These are phyloP conservation scores for Phalacrocorax pelagicus DNA, from an alignment of 2,113 vertebrate genomes.

Conservation along the genomic window DNA sequence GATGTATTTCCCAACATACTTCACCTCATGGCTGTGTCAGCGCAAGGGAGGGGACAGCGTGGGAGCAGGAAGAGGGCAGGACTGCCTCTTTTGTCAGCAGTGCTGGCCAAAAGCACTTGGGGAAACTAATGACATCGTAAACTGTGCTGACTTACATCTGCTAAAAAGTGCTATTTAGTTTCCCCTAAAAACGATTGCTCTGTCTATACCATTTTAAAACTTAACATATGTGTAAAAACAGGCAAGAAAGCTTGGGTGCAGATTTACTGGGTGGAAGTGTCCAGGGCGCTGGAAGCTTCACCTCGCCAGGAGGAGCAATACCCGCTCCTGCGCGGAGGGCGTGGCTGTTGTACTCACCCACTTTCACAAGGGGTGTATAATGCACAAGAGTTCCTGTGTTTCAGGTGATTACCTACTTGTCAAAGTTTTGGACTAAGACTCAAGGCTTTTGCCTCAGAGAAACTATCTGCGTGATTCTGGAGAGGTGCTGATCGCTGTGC, in stretches of 20 bases:
- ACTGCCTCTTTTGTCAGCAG: slow-evolving; percentile 14
- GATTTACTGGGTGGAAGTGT: background rate
- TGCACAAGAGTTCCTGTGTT: background rate
- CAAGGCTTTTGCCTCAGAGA: background rate
- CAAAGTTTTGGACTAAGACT: background rate
- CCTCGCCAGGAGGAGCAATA: background rate
- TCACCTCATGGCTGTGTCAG: slow-evolving; percentile 35
- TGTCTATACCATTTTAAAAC: background rate
- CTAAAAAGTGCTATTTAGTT: background rate
- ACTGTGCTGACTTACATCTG: background rate
- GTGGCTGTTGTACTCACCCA: background rate
- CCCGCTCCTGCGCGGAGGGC: background rate
- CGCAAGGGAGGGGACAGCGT: slow-evolving; percentile 52
- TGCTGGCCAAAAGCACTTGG: background rate
- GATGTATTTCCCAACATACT: background rate
- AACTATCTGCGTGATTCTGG: background rate
- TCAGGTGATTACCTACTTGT: background rate
- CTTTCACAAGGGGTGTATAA: background rate
- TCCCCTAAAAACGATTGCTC: background rate
- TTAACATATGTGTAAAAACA: background rate
- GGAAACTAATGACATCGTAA: background rate
- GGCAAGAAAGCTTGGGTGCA: background rate
- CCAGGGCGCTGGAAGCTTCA: background rate
- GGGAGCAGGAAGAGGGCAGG: slow-evolving; percentile 58
- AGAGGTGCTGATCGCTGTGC: background rate